These are phyloP conservation scores for Pterophyllum scalare DNA, from an alignment of 2,113 vertebrate genomes.

Conservation along the genomic window DNA sequence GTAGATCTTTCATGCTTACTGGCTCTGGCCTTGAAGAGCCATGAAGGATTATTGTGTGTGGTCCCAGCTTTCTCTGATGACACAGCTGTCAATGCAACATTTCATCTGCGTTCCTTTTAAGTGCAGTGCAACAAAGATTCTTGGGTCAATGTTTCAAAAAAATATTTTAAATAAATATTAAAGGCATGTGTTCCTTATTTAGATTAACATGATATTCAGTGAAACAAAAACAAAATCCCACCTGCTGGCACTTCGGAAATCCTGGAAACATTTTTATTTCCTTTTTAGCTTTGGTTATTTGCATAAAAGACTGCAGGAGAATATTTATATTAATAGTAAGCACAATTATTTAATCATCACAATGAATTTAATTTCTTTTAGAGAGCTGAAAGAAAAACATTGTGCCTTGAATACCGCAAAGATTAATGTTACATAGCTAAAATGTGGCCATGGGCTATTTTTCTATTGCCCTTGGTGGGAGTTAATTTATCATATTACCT, in stretches of 20 bases:
- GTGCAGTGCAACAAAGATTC: conserved; percentile 1
- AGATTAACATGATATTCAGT: conserved; percentile 51
- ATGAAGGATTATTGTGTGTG: conserved; percentile 72
- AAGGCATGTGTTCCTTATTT: conserved; percentile 39
- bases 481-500: conserved; percentile 17
- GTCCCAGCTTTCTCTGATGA: conserved; percentile 60
- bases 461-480: neutral
- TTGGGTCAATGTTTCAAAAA: conserved; percentile 1
- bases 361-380: neutral
- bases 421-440: neutral
- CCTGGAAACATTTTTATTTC: conserved; percentile 31
- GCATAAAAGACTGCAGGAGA: conserved; percentile 38
- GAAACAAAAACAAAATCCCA: conserved; percentile 36
- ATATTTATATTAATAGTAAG: conserved; percentile 27
- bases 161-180: neutral
- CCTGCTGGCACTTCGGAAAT: conserved; percentile 54
- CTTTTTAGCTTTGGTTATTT: conserved; percentile 31
- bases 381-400: neutral
- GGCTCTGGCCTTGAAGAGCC: conserved; percentile 71
- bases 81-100: conserved; percentile 54
- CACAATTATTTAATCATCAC: conserved; percentile 16
- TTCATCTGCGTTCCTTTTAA: conserved; percentile 28
- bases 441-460: neutral
- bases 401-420: neutral
- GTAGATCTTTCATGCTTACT: conserved; percentile 69